Evolutionary conservation across 2,888 invertebrate species (phyloP), one percentile per base, ranked within the genome.

Genomic region (Aspidiotus destructor): DNA sequence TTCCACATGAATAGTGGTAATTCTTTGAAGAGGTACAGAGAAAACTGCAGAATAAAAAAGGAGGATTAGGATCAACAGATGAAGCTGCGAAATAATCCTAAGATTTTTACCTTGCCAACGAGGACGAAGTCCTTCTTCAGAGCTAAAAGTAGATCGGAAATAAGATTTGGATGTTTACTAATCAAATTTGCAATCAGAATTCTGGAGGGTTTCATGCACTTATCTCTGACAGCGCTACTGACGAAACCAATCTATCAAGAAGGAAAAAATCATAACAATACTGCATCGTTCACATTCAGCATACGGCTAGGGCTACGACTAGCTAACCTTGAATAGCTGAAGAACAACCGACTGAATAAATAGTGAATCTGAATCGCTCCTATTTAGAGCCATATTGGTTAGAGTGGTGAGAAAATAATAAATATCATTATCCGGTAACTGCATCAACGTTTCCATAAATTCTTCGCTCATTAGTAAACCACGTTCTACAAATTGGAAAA

Each of bases 371-470:
- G 79, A 77, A 8, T 78, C 75, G 42, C 78, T 75, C 71, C 89
- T 80, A 6, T 84, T 83, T 75, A 86, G 79, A 11, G 87, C 88
- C 87, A 91, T 89, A 76, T 88, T 88, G 57, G 88, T 85, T 75
- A 89, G 85, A 3, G 89, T 85, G 70, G 88, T 88, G 62, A 91
- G 76, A 60, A 90, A 79, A 78, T 88, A 90, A 75, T 87, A 87
- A 62, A 85, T 83, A 76, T 91, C 89, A 67, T 86, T 86, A 58
- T 86, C 85, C 1, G 84, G 83, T 75, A 88, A 80, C 68, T 78
- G 80, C 41, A 80, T 79, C 70, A 88, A 77, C 71, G 84, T 84
- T 67, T 87, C 83, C 74, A 85, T 85, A 73, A 88, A 86, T 62
- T 82, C 73, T 54, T 71, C 71, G 67, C 58, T 62, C 64, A 65